Evolutionary conservation across 2,888 invertebrate species (phyloP), one percentile per base, ranked within the genome.

Genomic region (Siphlonurus alternatus): DNA sequence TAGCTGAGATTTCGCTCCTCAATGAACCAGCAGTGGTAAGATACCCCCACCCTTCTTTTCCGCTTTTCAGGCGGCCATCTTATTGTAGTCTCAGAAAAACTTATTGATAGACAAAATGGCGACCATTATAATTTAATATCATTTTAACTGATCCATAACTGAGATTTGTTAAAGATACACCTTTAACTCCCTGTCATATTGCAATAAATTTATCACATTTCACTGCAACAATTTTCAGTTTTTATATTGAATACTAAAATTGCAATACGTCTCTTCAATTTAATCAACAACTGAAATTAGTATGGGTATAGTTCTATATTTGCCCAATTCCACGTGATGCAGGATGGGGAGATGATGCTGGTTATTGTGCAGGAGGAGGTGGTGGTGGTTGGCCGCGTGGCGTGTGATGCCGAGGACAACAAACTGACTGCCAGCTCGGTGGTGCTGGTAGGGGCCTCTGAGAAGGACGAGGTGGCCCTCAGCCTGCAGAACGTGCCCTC

Each of bases 391-490:
- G 94, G 94, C 18, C 82, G 88, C 61, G 81, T 93, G 67, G 83
- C 84, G 68, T 87, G 87, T 70, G 89, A 91, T 70, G 83, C 84
- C 1, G 83, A 85, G 68, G 86, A 56, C 22, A 20, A 86, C 0
- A 82, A 85, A 66, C 77, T 91, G 24, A 88, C 89, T 74, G 75
- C 82, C 1, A 82, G 84, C 67, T 86, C 88, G 23, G 81, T 87
- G 1, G 72, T 86, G 51, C 77, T 91, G 7, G 87, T 90, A 72
- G 87, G 87, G 5, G 78, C 80, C 69, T 73, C 78, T 70, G 77
- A 77, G 7, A 56, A 22, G 20, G 56, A 56, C n/a, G 56, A 56
- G n/a, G 72, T 77, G 5, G 71, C 73, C 10, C 67, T 85, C 51
- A 81, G 83, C 73, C 70, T 85, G 2, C 74, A 73, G 5, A 74